Conservation (phyloP, 1,140 invertebrate species). For the Magallana gigas region DNA sequence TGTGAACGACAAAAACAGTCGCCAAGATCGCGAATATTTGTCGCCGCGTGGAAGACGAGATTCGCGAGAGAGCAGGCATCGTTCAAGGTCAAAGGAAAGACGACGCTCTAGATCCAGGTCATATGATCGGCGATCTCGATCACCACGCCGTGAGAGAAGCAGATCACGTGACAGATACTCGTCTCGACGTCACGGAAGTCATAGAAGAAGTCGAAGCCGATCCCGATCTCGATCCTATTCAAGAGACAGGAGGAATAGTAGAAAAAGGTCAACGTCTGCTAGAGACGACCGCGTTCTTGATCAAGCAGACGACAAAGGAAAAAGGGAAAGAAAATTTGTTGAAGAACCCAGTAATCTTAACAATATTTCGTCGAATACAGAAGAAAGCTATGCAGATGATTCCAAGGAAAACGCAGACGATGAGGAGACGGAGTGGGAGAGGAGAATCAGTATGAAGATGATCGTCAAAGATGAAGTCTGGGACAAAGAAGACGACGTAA, state of each 20-base stretch:
- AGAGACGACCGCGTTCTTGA: not conserved
- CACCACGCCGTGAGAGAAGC: not conserved
- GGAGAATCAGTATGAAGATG: not conserved
- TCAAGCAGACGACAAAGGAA: not conserved
- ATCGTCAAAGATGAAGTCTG: constrained; percentile 5
- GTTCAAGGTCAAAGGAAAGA: not conserved
- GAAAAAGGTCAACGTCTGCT: not conserved
- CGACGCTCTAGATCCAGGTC: not conserved
- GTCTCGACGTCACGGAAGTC: not conserved
- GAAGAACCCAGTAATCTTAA: not conserved
- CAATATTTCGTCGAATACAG: not conserved
- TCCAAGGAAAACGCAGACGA: not conserved
- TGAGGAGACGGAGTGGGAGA: constrained; percentile 8
- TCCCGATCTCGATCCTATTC: not conserved
- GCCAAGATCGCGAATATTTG: not conserved
- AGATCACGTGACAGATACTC: not conserved
- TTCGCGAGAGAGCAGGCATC: not conserved
- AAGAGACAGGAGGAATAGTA: not conserved
- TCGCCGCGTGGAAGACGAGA: not conserved
- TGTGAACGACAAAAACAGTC: not conserved
- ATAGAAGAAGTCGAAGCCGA: not conserved
- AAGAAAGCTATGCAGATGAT: not conserved
- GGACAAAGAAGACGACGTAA: not conserved
- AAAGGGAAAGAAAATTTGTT: not conserved
- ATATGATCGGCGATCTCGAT: not conserved